phyloP scores from a whole-genome alignment of 2,113 vertebrate genomes.

The Perccottus glenii region DNA sequence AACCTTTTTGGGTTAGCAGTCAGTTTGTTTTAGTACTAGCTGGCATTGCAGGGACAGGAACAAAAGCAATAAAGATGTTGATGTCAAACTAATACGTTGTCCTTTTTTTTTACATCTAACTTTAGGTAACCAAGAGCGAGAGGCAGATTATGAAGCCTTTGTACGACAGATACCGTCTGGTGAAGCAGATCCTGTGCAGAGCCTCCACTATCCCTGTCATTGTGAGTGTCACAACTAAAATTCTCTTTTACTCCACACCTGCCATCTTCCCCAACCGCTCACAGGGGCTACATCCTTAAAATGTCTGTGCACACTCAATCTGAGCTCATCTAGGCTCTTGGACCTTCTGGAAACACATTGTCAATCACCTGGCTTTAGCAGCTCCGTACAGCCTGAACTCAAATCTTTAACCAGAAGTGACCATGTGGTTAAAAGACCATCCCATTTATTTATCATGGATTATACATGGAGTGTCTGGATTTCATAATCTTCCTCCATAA shows the following conservation, averaged over 20 bases:
- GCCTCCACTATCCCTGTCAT: constrained; percentile 92
- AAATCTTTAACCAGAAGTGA: no score
- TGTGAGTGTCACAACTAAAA: no score
- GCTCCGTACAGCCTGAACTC: not conserved
- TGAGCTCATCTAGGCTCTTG: constrained; percentile 9
- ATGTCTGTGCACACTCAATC: constrained; percentile 3
- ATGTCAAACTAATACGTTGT: constrained; percentile 9
- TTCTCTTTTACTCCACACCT: not conserved
- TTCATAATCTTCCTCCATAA: not conserved
- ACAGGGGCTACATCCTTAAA: constrained; percentile 22
- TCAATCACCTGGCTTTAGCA: not conserved
- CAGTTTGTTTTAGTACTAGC: constrained; percentile 18
- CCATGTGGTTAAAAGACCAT: no score
- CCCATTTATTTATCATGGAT: no score
- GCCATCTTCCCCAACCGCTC: not conserved
- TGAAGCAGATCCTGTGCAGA: constrained; percentile 96
- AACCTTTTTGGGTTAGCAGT: constrained; percentile 23
- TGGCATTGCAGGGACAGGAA: not conserved
- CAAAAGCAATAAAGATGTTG: not conserved
- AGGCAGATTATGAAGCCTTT: constrained; percentile 94
- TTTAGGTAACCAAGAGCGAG: constrained; percentile 90
- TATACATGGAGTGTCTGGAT: no score
- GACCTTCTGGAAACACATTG: no score
- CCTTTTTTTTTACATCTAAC: constrained; percentile 3
- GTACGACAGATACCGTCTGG: constrained; percentile 95